phyloP scores from a whole-genome alignment of 2,113 vertebrate species.

The Delphinapterus leucas region DNA sequence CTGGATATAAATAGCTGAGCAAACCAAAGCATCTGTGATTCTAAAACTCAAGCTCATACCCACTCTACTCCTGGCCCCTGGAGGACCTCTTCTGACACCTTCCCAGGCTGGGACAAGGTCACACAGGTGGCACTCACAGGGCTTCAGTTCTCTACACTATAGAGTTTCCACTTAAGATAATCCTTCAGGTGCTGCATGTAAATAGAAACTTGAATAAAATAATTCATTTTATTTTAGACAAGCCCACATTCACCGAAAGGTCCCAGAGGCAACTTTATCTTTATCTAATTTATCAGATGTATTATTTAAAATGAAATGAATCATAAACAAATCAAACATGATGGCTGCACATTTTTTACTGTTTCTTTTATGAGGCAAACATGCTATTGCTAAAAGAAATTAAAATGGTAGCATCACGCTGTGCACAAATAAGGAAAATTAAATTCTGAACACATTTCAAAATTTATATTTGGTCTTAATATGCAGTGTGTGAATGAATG shows the following conservation, averaged over 20 bases:
- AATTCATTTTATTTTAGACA: neutral
- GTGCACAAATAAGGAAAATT: neutral
- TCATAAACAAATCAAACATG: neutral
- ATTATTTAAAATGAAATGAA: conserved; percentile 33
- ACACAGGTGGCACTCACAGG: neutral
- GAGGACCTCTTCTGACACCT: neutral
- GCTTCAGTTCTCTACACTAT: neutral
- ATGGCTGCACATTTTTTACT: neutral
- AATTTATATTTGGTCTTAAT: conserved; percentile 3
- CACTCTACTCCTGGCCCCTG: neutral
- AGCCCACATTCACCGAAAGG: neutral
- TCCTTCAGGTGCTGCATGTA: neutral
- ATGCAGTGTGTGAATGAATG: neutral
- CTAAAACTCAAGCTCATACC: neutral
- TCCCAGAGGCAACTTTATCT: neutral
- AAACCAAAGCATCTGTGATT: neutral
- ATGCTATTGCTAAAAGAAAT: neutral
- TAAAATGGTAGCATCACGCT: neutral
- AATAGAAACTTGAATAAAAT: neutral
- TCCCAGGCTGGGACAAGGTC: neutral
- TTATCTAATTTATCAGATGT: conserved; percentile 27
- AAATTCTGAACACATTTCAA: conserved; percentile 30
- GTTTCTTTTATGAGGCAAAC: conserved; percentile 33
- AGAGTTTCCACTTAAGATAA: neutral
- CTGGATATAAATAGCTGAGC: neutral